A percentile compares a stretch with the other conserved stretches of the same genome.
Evolutionary conservation across 2,797 vertebrate species (phyloP).

Genomic region (Spea hammondii): DNA sequence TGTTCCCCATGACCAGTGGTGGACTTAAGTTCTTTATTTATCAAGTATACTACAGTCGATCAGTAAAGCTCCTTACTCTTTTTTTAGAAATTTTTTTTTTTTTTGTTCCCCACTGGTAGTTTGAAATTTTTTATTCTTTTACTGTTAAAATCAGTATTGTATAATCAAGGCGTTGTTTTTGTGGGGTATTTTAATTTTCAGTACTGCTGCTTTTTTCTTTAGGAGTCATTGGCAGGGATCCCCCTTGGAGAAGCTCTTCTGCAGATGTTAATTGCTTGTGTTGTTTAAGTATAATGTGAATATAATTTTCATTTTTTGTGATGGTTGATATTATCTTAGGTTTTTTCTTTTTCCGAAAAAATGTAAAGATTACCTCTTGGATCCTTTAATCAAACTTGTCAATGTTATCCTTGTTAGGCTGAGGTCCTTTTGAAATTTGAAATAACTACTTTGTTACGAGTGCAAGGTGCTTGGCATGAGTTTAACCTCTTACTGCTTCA

Average conservation of each 20-base stretch:
- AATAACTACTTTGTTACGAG: not conserved
- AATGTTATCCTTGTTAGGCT: slow-evolving; percentile 13
- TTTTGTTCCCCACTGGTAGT: not conserved
- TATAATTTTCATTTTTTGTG: slow-evolving; percentile 41
- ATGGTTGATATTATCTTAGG: slow-evolving; percentile 44
- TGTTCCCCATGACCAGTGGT: too few relatives aligned
- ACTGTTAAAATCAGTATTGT: not conserved
- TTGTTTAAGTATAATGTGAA: slow-evolving; percentile 51
- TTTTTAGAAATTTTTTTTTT: not conserved
- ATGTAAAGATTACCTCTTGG: slow-evolving; percentile 45
- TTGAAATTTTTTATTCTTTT: not conserved
- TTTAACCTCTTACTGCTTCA: not conserved
- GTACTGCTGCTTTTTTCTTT: slow-evolving; percentile 32
- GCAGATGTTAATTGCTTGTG: slow-evolving; percentile 46
- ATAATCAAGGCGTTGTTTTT: not conserved
- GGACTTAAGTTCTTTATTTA: too few relatives aligned
- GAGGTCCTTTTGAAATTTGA: slow-evolving; percentile 3
- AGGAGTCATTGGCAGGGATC: slow-evolving; percentile 7
- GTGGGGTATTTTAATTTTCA: not conserved
- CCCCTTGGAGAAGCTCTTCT: slow-evolving; percentile 11
- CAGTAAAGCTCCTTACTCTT: not conserved
- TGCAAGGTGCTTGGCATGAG: slow-evolving; percentile 12
- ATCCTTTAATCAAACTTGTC: slow-evolving; percentile 39
- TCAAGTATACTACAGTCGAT: not conserved
- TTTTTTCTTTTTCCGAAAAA: slow-evolving; percentile 24